Conservation (phyloP, 2,888 invertebrate species). For the Zygothrica quintamaculata region DNA sequence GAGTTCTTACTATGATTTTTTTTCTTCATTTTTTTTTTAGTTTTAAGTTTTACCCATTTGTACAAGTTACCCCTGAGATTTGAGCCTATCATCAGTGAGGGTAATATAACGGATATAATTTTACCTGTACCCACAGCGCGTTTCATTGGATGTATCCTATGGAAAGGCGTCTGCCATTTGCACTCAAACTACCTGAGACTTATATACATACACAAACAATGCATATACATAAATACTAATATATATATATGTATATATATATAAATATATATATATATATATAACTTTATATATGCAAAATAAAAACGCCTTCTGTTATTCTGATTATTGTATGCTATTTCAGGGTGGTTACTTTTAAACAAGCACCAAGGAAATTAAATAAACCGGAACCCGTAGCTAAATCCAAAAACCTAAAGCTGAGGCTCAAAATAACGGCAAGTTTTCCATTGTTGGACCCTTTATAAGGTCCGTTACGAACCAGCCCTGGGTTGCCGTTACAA, state of each 20-base stretch:
- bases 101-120: conserved; percentile 44
- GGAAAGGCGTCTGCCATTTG: conserved; percentile 43
- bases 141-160: conserved; percentile 55
- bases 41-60: conserved; percentile 6
- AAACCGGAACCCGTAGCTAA: conserved; percentile 51
- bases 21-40: neutral
- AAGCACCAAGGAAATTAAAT: conserved; percentile 60
- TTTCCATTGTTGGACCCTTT: conserved; percentile 43
- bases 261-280: too few species aligned
- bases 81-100: conserved; percentile 56
- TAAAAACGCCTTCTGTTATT: conserved; percentile 39
- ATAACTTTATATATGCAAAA: conserved; percentile 26
- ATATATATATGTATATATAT: too few species aligned
- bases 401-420: conserved; percentile 13
- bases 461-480: conserved; percentile 34
- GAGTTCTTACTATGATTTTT: conserved; percentile 45
- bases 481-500: conserved; percentile 44
- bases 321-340: conserved; percentile 6
- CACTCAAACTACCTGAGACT: conserved; percentile 31
- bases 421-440: conserved; percentile 17
- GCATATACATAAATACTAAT: too few species aligned
- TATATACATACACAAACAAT: conserved; percentile 12
- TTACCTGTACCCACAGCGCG: conserved; percentile 47
- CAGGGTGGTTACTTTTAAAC: conserved; percentile 32
- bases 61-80: conserved; percentile 40